Base-by-base conservation (phyloP, 2,888 invertebrate genomes). In the Parochlus steinenii region DNA sequence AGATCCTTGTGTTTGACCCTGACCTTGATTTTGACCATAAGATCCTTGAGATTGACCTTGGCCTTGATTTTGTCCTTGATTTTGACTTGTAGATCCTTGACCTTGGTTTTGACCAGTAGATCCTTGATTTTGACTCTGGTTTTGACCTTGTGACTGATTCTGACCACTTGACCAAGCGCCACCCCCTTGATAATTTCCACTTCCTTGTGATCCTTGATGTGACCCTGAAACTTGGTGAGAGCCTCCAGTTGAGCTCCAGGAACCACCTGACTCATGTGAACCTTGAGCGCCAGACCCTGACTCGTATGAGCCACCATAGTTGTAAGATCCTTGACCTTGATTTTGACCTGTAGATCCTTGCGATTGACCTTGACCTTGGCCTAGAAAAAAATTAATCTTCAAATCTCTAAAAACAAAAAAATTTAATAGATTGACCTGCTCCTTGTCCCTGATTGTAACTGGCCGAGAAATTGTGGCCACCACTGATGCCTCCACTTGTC, bases 51-150 rank as follows among this genome's bases (percentile, higher is more conserved):
- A 8, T 20, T 34, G 34, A 34, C 28, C 28, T 2, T 28, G 22
- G n/a, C 25, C 33, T 14, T 12, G 12, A 26, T 26, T 10, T 23
- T 26, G 17, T 11, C 33, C 33, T 18, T 25, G n/a, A n/a, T n/a
- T n/a, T n/a, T n/a, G n/a, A n/a, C n/a, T n/a, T n/a, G n/a, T n/a
- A n/a, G n/a, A n/a, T n/a, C n/a, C n/a, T n/a, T n/a, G n/a, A n/a
- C n/a, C n/a, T n/a, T n/a, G n/a, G n/a, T n/a, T 8, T 22, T 22
- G 22, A 8, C 22, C 22, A 22, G 22, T 6, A 22, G 22, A 8
- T 22, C 10, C 10, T 22, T 22, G 22, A 22, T 8, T 22, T 6
- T 8, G 7, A 22, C 10, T 6, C 22, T 22, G 22, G 10, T 8
- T 8, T 22, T 22, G 22, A 22, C 22, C 22, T 8, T 22, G 22